Evolutionary conservation across 2,797 vertebrate genomes (phyloP).

Genomic region (Thamnophis elegans): DNA sequence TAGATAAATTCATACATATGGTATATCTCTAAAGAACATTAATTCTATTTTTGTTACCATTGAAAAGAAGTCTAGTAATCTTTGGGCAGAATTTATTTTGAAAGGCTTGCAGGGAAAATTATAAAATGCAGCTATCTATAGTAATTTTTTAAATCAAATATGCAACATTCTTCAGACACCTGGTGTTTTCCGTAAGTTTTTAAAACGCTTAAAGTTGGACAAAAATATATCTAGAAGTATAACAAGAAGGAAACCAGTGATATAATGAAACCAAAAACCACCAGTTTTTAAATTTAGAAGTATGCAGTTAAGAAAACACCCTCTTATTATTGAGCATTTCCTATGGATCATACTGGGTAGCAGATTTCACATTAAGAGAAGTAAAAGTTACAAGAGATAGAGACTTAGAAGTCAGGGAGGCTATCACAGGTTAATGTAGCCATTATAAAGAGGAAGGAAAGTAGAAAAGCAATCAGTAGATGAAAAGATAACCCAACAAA

Average conservation of each 20-base stretch:
- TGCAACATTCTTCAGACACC: background rate
- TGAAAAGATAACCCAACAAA: background rate
- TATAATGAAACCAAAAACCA: constrained; percentile 34
- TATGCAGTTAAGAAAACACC: constrained; percentile 8
- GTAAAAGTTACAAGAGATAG: background rate
- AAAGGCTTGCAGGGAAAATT: constrained; percentile 9
- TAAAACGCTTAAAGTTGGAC: constrained; percentile 11
- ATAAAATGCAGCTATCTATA: background rate
- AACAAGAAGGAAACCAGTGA: constrained; percentile 34
- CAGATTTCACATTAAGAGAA: background rate
- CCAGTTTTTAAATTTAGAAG: constrained; percentile 18
- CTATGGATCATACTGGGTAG: background rate
- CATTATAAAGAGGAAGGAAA: constrained; percentile 9
- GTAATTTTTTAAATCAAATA: background rate
- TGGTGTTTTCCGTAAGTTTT: background rate
- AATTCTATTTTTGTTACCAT: constrained; percentile 10
- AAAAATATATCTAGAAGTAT: background rate
- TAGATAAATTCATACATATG: background rate
- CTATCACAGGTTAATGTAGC: background rate
- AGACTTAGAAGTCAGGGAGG: background rate
- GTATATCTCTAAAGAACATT: background rate
- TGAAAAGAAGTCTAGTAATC: background rate
- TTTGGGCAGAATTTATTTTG: constrained; percentile 6
- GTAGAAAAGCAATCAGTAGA: background rate
- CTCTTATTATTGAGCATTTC: background rate